A percentile compares a stretch with the other conserved stretches of the same genome.
phyloP scores from a whole-genome alignment of 1,140 invertebrate genomes.

The Trichonephila inaurata region DNA sequence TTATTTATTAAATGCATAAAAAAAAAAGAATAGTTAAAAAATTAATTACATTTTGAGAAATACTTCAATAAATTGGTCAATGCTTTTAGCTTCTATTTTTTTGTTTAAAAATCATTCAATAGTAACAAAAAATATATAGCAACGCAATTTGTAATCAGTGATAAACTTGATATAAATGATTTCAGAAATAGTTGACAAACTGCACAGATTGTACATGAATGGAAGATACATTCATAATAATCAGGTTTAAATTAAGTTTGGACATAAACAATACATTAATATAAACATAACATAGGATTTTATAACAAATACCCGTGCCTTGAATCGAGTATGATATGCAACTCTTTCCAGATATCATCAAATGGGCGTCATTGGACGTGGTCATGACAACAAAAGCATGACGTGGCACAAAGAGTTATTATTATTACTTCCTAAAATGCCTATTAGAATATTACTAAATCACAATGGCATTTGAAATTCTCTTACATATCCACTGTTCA shows the following conservation, averaged over 20 bases:
- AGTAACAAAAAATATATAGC: background rate
- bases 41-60: background rate
- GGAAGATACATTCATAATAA: background rate
- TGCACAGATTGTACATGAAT: background rate
- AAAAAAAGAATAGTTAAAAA: background rate
- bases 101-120: no score
- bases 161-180: background rate
- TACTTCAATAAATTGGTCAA: background rate
- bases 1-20: background rate
- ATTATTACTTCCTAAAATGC: conserved; percentile 28
- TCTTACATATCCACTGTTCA: conserved; percentile 74
- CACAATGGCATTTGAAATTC: conserved; percentile 87
- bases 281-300: background rate
- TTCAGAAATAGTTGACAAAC: background rate
- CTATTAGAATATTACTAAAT: conserved; percentile 78
- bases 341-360: background rate
- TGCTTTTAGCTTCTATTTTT: no score
- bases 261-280: conserved; percentile 27
- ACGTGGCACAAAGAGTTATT: conserved; percentile 43
- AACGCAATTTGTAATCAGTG: background rate
- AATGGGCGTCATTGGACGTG: background rate
- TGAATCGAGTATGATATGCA: background rate
- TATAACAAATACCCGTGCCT: conserved; percentile 38
- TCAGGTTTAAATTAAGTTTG: conserved; percentile 29
- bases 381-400: background rate